A percentile compares a stretch with the other conserved stretches of the same genome.
Evolutionary conservation across 2,888 invertebrate species (phyloP).

Genomic region (Nesidiocoris tenuis): DNA sequence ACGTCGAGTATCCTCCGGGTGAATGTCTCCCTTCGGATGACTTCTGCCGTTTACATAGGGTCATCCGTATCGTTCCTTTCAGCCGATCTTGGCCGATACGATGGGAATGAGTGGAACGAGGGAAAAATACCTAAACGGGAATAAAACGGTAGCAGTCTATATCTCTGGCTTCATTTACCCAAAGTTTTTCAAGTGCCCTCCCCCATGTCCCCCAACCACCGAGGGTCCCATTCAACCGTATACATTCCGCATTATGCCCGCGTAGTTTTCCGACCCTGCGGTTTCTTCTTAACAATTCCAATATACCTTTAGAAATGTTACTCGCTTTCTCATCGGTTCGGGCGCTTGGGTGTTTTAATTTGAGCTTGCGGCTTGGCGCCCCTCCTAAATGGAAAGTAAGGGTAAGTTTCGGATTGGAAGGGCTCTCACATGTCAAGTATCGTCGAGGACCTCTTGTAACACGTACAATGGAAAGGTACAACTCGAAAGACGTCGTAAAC

Average conservation of each 20-base stretch:
- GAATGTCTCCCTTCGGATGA: not conserved
- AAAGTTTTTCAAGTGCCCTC: not conserved
- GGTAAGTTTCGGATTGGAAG: not conserved
- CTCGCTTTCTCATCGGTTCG: not conserved
- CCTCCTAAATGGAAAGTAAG: not conserved
- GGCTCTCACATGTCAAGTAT: not conserved
- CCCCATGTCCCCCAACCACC: not conserved
- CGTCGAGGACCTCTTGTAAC: not conserved
- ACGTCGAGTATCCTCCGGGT: not conserved
- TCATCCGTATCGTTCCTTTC: not conserved
- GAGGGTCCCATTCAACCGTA: too few relatives aligned
- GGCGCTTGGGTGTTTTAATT: not conserved
- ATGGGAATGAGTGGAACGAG: not conserved
- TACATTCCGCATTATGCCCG: too few relatives aligned
- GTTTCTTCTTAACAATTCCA: not conserved
- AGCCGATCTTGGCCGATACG: not conserved
- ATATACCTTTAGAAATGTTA: not conserved
- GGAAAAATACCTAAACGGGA: not conserved
- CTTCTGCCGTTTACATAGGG: not conserved
- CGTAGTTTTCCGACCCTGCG: too few relatives aligned
- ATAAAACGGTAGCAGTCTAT: not conserved
- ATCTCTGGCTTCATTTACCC: not conserved
- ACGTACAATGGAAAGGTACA: not conserved
- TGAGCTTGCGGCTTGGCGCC: not conserved
- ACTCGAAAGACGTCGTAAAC: too few relatives aligned